phyloP scores from a whole-genome alignment of 2,888 invertebrate genomes.

The Phlogophora meticulosa region DNA sequence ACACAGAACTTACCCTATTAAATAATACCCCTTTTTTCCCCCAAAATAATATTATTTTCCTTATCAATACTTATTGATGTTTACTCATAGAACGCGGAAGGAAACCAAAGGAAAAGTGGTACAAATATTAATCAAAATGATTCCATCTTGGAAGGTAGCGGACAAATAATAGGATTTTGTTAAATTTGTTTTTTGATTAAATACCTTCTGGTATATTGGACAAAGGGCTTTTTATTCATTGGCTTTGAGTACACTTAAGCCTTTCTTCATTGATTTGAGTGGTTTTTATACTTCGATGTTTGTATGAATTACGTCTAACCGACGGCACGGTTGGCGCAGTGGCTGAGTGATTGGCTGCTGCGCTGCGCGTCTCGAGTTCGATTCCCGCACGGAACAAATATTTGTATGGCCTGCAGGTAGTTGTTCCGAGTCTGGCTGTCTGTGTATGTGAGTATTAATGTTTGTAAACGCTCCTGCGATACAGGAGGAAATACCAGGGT shows the following conservation, averaged over 20 bases:
- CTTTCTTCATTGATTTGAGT: background rate
- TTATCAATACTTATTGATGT: constrained; percentile 13
- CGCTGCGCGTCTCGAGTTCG: too few relatives aligned
- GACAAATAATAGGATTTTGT: constrained; percentile 29
- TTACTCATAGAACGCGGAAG: constrained; percentile 7
- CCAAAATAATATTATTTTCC: constrained; percentile 13
- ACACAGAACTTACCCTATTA: constrained; percentile 13
- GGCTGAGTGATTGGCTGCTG: too few relatives aligned
- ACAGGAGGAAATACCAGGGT: too few relatives aligned
- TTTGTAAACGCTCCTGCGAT: too few relatives aligned
- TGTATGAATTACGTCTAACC: background rate
- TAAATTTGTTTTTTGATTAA: constrained; percentile 48
- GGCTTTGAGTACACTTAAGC: background rate
- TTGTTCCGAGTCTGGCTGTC: too few relatives aligned
- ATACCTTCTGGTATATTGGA: constrained; percentile 2
- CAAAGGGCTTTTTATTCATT: background rate
- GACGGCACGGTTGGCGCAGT: background rate
- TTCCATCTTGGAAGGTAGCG: constrained; percentile 12
- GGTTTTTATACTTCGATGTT: background rate
- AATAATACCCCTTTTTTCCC: constrained; percentile 2
- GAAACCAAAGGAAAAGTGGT: constrained; percentile 30
- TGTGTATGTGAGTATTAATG: too few relatives aligned
- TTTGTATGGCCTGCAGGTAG: too few relatives aligned
- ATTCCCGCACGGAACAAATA: too few relatives aligned
- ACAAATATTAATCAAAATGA: constrained; percentile 33